Base-by-base conservation (phyloP, 2,888 invertebrate species). In the Baccha elongata region DNA sequence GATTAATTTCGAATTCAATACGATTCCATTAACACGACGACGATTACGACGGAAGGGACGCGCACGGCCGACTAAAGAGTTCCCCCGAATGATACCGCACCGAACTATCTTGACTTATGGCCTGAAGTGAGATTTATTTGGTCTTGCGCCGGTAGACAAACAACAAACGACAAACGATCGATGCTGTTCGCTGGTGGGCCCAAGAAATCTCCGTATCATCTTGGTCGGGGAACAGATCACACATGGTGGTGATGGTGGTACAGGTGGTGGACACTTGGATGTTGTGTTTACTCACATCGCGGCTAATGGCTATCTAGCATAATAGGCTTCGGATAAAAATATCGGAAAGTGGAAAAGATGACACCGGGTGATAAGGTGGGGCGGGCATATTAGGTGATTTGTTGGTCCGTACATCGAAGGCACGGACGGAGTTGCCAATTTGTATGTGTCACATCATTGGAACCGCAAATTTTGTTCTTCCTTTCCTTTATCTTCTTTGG, bases 1-100 rank as follows among this genome's bases (percentile, higher is more conserved):
- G 83, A 84, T 84, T 84, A 84, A 84, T 84, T 84, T 84, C 79
- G 83, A 84, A 84, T 73, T 79, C 83, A 84, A 84, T 84, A 84
- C 79, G 69, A 55, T 78, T 72, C 78, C 46, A 40, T 17, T 23
- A 13, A 10, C n/a, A n/a, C n/a, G n/a, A n/a, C n/a, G n/a, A n/a
- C n/a, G n/a, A n/a, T n/a, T n/a, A 11, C 32, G 37, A 23, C 19
- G n/a, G 52, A 23, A 23, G 23, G 23, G 23, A 23, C 23, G n/a
- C n/a, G n/a, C n/a, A n/a, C n/a, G 23, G 5, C 5, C 23, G n/a
- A n/a, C n/a, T n/a, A 23, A 5, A 23, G 23, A 23, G 23, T 23
- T 23, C 5, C 23, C 23, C 23, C 5, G 23, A 23, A 23, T 23
- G 5, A 23, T 5, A 23, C 23, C 23, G 23, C 23, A 23, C 23